phyloP scores from a whole-genome alignment of 2,113 vertebrate genomes.

The Oenanthe melanoleuca region DNA sequence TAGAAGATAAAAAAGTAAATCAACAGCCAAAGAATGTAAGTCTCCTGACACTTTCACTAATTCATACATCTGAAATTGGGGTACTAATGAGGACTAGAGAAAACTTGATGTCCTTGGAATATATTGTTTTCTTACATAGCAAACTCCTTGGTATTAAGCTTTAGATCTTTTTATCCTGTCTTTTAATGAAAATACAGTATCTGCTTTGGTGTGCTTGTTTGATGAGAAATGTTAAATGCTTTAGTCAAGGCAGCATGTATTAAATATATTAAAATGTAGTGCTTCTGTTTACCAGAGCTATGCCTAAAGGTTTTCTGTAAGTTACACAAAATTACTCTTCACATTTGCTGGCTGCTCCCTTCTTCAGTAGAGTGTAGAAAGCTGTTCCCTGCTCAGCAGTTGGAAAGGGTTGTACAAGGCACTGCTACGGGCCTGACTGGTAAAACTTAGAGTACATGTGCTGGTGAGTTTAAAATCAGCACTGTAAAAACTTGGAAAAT shows the following conservation, averaged over 20 bases:
- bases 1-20: conserved; percentile 93
- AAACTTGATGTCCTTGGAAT: neutral
- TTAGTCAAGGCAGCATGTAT: neutral
- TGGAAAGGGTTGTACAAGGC: neutral
- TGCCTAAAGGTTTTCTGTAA: neutral
- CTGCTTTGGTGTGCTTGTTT: neutral
- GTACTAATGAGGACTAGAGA: neutral
- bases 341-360: neutral
- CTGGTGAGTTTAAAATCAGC: neutral
- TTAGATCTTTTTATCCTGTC: neutral
- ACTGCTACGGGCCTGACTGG: accelerated
- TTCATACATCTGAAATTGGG: neutral
- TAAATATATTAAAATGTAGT: neutral
- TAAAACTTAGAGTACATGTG: neutral
- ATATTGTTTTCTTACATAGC: neutral
- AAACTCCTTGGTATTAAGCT: neutral
- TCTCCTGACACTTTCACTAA: neutral
- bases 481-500: neutral
- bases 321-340: neutral
- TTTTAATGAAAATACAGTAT: neutral
- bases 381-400: neutral
- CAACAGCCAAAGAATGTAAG: conserved; percentile 86
- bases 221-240: neutral
- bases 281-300: neutral
- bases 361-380: neutral